These are phyloP conservation scores for Ethmia dodecea DNA, from an alignment of 2,888 invertebrate species.

Conservation along the genomic window DNA sequence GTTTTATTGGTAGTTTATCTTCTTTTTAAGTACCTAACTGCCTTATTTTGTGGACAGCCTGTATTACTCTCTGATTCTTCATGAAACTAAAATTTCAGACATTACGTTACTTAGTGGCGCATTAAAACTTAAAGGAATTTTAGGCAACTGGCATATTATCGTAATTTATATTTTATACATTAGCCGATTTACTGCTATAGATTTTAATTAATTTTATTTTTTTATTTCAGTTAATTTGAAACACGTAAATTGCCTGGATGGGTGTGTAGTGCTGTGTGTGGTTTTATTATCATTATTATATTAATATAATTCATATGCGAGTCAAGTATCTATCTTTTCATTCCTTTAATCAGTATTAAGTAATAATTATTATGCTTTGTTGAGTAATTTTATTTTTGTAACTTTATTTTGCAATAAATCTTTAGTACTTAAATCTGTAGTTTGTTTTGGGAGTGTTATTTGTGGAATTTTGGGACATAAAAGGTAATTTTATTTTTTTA, in stretches of 20 bases:
- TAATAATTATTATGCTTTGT: constrained; percentile 20
- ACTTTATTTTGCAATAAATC: constrained; percentile 41
- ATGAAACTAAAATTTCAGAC: too few relatives aligned
- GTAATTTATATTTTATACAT: too few relatives aligned
- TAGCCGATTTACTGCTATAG: too few relatives aligned
- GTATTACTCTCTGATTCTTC: too few relatives aligned
- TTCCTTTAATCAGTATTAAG: constrained; percentile 35
- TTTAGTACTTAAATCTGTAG: constrained; percentile 15
- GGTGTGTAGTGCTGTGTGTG: constrained; percentile 53
- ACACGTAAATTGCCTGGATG: constrained; percentile 58
- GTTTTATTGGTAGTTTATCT: too few relatives aligned
- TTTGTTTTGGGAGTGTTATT: constrained; percentile 13
- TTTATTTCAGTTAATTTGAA: constrained; percentile 71
- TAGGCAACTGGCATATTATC: too few relatives aligned
- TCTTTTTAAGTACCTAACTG: too few relatives aligned
- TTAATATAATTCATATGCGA: neutral
- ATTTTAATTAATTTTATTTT: constrained; percentile 31
- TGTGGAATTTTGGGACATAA: too few relatives aligned
- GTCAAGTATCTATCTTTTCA: constrained; percentile 2
- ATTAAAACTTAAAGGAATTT: too few relatives aligned
- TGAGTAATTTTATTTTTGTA: constrained; percentile 25
- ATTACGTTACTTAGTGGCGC: too few relatives aligned
- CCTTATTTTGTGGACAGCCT: too few relatives aligned
- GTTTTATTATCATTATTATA: constrained; percentile 15
- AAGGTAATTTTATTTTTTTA: too few relatives aligned